Percentiles rank a stretch among this genome's conserved stretches.
Evolutionary conservation across 2,888 invertebrate species (phyloP).

Genomic region (Harpalus rufipes): DNA sequence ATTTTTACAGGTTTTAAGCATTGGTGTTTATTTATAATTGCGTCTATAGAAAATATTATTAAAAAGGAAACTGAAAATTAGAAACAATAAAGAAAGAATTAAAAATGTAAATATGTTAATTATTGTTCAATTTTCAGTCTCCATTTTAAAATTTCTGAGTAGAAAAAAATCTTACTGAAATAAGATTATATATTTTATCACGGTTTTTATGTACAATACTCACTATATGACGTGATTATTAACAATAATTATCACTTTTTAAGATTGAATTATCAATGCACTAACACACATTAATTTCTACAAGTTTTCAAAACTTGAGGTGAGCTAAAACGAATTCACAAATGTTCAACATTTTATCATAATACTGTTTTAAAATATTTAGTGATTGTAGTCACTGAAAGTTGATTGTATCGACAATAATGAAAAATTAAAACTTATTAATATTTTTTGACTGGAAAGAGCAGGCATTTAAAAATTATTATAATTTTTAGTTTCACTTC

Average conservation of each 20-base stretch:
- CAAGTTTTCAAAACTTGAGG: slow-evolving; percentile 39
- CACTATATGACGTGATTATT: slow-evolving; percentile 35
- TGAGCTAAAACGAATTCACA: slow-evolving; percentile 31
- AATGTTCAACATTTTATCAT: slow-evolving; percentile 26
- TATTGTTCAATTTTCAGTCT: slow-evolving; percentile 49
- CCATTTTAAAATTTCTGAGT: slow-evolving; percentile 27
- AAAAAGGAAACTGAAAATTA: slow-evolving; percentile 33
- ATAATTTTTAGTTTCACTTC: too few species aligned
- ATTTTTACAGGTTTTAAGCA: slow-evolving; percentile 35
- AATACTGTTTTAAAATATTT: slow-evolving; percentile 50
- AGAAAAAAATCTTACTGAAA: slow-evolving; percentile 19
- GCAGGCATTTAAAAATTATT: too few species aligned
- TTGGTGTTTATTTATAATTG: slow-evolving; percentile 56
- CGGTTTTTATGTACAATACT: slow-evolving; percentile 48
- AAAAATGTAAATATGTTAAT: slow-evolving; percentile 24
- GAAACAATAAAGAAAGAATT: slow-evolving; percentile 15
- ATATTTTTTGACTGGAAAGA: too few species aligned
- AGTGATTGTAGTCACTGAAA: slow-evolving; percentile 33
- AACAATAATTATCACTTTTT: slow-evolving; percentile 55
- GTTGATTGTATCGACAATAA: slow-evolving; percentile 17
- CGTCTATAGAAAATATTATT: slow-evolving; percentile 51
- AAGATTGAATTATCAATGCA: slow-evolving; percentile 12
- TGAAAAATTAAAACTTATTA: too few species aligned
- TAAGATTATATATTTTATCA: slow-evolving; percentile 35
- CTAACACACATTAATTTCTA: slow-evolving; percentile 51